These are phyloP conservation scores for Microchirus variegatus DNA, from an alignment of 2,797 vertebrate species.

Conservation along the genomic window DNA sequence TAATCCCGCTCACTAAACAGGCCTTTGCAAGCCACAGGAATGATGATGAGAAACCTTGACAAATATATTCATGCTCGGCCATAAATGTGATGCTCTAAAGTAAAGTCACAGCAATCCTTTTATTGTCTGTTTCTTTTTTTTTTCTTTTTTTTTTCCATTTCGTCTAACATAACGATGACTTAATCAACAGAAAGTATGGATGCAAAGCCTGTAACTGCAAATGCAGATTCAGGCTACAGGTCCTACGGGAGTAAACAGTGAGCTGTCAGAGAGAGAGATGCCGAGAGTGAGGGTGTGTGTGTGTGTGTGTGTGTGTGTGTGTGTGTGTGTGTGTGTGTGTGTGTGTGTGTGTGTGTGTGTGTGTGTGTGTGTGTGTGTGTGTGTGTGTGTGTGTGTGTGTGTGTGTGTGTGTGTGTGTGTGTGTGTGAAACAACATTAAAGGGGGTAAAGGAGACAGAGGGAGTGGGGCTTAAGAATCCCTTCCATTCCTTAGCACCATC, in stretches of 20 bases:
- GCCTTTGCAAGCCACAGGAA: slow-evolving; percentile 30
- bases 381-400: slow-evolving; percentile 1
- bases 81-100: slow-evolving; percentile 22
- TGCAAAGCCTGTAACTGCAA: slow-evolving; percentile 51
- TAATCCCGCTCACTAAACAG: slow-evolving; percentile 67
- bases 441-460: not conserved
- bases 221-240: slow-evolving; percentile 68
- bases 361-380: not conserved
- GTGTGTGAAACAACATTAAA: not conserved
- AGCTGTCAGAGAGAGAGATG: slow-evolving; percentile 62
- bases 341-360: not conserved
- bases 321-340: too few species aligned
- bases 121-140: slow-evolving; percentile 26
- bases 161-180: slow-evolving; percentile 54
- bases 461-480: slow-evolving; percentile 41
- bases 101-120: slow-evolving; percentile 30
- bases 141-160: slow-evolving; percentile 41
- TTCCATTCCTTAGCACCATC: slow-evolving; percentile 59
- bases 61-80: slow-evolving; percentile 22
- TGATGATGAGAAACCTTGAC: slow-evolving; percentile 51
- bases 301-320: slow-evolving; percentile 1
- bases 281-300: not conserved
- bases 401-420: slow-evolving; percentile 3
- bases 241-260: slow-evolving; percentile 74
- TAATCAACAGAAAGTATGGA: slow-evolving; percentile 55